These are phyloP conservation scores for Meghimatium bilineatum DNA, from an alignment of 2,888 invertebrate species.

Conservation along the genomic window DNA sequence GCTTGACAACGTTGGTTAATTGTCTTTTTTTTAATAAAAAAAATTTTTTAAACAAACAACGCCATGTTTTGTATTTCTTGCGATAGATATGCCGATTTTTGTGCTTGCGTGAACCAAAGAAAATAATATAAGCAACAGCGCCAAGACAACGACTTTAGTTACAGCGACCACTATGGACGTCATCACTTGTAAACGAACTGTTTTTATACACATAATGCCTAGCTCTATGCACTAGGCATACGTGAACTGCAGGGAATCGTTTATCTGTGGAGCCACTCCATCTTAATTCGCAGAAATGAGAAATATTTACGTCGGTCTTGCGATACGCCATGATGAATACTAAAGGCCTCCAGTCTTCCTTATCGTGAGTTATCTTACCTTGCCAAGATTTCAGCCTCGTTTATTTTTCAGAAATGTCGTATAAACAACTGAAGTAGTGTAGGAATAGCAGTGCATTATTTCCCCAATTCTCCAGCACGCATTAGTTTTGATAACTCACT, in stretches of 20 bases:
- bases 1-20: too few relatives aligned
- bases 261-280: constrained; percentile 20
- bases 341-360: constrained; percentile 17
- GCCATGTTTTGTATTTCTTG: background rate
- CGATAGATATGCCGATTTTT: background rate
- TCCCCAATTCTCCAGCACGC: background rate
- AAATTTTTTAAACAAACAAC: too few relatives aligned
- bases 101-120: background rate
- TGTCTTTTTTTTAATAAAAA: too few relatives aligned
- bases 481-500: background rate
- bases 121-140: background rate
- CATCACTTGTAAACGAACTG: background rate
- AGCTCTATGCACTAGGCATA: background rate
- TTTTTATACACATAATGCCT: background rate
- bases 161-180: background rate
- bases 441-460: background rate
- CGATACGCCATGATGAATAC: constrained; percentile 16
- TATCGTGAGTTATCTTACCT: constrained; percentile 17
- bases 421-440: constrained; percentile 6
- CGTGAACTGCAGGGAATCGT: background rate
- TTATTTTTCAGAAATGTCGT: constrained; percentile 18
- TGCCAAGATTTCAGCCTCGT: constrained; percentile 7
- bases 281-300: constrained; percentile 18
- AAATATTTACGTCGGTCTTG: constrained; percentile 7
- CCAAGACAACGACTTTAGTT: background rate